Evolutionary conservation across 2,888 invertebrate species (phyloP), one percentile per base, ranked within the genome.

Genomic region (Abscondita cerata): DNA sequence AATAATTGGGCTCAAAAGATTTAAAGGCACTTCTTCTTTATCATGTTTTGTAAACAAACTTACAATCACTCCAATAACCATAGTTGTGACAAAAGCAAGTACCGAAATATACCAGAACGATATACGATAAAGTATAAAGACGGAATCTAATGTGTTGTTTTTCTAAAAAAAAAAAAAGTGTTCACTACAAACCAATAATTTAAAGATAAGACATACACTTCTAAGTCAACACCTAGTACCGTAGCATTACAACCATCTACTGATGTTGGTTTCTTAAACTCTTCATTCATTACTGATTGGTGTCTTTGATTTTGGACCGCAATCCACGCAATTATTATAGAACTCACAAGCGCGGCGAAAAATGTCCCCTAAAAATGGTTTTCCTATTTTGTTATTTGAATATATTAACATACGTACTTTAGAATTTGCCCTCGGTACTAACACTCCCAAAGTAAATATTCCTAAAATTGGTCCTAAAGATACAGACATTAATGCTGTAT

Each of bases 101-200:
- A 87, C 80, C 0, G 87, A 85, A 71, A 89, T 89, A 79, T 88
- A 90, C 66, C 89, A 86, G 76, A 89, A 89, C 0, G 89, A 87
- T 58, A 90, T 81, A 12, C 85, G 81, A 77, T 87, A 90, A 2
- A 89, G 76, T 33, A 84, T 81, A 60, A 85, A 83, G 1, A 73
- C 83, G 51, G 40, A 11, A 9, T 59, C 53, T 6, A 11, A 11
- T 18, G 2, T 6, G 25, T 20, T 8, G 5, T 25, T 16, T 25
- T 4, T 9, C 48, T 33, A 13, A 4, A 48, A 48, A 3, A 18
- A 18, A 19, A 25, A 25, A 46, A 54, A 25, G 25, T 25, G 2
- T 6, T 25, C 6, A 25, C 25, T 25, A 2, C 6, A 25, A 25
- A 25, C 25, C 6, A 6, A 6, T 25, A 25, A 25, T 6, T n/a